Percentiles rank a stretch among this genome's conserved stretches.
These are phyloP conservation scores for Polyploca ridens DNA, from an alignment of 2,888 invertebrate genomes.

Conservation along the genomic window DNA sequence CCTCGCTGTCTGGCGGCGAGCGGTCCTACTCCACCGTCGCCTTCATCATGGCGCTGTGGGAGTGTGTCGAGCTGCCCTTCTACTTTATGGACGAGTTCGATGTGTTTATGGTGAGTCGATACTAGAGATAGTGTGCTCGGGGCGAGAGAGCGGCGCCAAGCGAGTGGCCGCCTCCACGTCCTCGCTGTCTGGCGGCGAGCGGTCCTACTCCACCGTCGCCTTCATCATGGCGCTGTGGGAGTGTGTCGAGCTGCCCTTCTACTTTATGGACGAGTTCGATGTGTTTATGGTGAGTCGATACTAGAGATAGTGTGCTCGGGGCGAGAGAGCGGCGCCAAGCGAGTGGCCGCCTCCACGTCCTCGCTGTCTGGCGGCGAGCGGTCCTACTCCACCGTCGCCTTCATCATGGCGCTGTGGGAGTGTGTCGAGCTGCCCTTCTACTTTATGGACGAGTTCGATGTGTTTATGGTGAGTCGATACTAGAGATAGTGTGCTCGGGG, in stretches of 20 bases:
- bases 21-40: conserved; percentile 97
- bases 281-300: conserved; percentile 92
- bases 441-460: conserved; percentile 98
- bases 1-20: conserved; percentile 97
- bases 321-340: conserved; percentile 48
- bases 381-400: conserved; percentile 97
- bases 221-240: conserved; percentile 97
- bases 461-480: conserved; percentile 91
- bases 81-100: conserved; percentile 98
- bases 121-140: conserved; percentile 45
- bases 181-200: conserved; percentile 97
- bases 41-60: conserved; percentile 97
- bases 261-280: conserved; percentile 98
- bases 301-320: conserved; percentile 50
- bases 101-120: conserved; percentile 92
- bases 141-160: conserved; percentile 51
- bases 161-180: conserved; percentile 67
- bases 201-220: conserved; percentile 97
- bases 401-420: conserved; percentile 97
- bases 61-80: conserved; percentile 95
- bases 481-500: conserved; percentile 49
- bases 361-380: conserved; percentile 98
- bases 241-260: conserved; percentile 95
- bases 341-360: conserved; percentile 67
- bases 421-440: conserved; percentile 96